A percentile compares a stretch with the other conserved stretches of the same genome.
These are phyloP conservation scores for Sminthopsis crassicaudata DNA, from an alignment of 2,113 vertebrate genomes.

Conservation along the genomic window DNA sequence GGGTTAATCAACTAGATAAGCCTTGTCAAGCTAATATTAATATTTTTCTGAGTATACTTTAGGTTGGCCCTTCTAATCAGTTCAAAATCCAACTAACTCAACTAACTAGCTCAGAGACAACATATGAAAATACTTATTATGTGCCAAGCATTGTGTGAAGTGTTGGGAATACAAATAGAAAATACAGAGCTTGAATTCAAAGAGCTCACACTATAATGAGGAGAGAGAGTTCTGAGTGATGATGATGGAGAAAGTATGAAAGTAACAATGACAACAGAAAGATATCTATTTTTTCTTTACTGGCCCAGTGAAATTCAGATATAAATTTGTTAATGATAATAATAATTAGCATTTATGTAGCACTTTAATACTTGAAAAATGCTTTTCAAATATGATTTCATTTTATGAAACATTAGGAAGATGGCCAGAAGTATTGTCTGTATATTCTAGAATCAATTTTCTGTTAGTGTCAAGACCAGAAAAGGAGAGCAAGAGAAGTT, in stretches of 20 bases:
- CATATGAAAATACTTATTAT: background rate
- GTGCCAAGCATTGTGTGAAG: background rate
- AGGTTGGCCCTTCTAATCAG: background rate
- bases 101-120: background rate
- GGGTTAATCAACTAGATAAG: background rate
- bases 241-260: background rate
- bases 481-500: background rate
- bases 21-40: background rate
- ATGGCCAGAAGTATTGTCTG: background rate
- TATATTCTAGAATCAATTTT: background rate
- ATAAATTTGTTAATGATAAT: background rate
- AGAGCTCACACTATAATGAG: background rate
- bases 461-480: background rate
- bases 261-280: background rate
- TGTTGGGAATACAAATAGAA: background rate
- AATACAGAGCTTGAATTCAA: background rate
- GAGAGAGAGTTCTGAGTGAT: background rate
- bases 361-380: background rate
- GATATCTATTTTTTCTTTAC: background rate
- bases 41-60: background rate
- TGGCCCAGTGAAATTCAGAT: background rate
- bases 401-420: background rate
- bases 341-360: background rate
- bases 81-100: background rate
- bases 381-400: background rate